Conservation (phyloP, 2,797 vertebrate genomes). For the Schizopygopsis malacanthus region DNA sequence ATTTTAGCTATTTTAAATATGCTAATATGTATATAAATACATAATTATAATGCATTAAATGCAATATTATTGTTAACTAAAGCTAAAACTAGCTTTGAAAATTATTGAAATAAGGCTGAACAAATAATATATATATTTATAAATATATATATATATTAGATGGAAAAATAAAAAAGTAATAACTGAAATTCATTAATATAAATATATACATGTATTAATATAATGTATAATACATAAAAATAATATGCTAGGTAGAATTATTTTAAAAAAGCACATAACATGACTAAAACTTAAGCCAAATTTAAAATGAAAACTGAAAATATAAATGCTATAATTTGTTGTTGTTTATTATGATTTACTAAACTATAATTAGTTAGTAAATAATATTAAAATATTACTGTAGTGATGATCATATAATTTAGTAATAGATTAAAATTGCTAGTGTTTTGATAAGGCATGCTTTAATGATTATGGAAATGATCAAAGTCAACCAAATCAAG, state of each 20-base stretch:
- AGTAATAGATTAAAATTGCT: neutral
- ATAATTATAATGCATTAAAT: neutral
- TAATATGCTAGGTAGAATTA: neutral
- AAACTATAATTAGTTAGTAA: neutral
- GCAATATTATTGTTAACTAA: neutral
- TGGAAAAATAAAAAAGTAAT: neutral
- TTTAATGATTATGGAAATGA: neutral
- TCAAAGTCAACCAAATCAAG: neutral
- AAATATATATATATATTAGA: neutral
- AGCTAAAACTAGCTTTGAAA: neutral
- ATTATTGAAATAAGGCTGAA: neutral
- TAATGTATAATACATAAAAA: neutral
- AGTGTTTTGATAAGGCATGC: neutral
- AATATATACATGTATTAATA: neutral
- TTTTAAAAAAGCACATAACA: too few relatives aligned
- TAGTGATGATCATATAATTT: neutral
- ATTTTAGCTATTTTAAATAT: constrained; percentile 13
- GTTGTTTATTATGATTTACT: neutral
- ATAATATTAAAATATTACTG: neutral
- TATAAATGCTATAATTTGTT: neutral
- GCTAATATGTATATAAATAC: neutral
- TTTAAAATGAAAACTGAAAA: neutral
- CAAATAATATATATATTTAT: neutral
- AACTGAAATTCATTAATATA: neutral
- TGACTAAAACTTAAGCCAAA: too few relatives aligned